Percentiles rank a stretch among this genome's conserved stretches.
Evolutionary conservation across 2,888 invertebrate genomes (phyloP).

Genomic region (Arge pagana): DNA sequence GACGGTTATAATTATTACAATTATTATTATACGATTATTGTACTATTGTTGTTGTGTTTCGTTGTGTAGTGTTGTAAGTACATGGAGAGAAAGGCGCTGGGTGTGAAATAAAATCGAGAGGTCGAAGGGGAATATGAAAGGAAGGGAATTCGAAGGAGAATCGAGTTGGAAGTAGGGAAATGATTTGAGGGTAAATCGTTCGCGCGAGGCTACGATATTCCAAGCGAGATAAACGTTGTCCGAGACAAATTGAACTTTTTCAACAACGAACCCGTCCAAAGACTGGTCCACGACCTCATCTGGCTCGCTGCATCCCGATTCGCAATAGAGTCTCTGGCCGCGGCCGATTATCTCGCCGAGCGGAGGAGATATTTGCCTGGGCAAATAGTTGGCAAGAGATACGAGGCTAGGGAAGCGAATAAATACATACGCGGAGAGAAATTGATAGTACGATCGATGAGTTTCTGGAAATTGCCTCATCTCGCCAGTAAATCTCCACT

Average conservation of each 20-base stretch:
- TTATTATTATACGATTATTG: background rate
- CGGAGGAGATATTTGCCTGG: constrained; percentile 8
- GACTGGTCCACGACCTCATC: constrained; percentile 14
- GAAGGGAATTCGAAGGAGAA: background rate
- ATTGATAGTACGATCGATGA: too few relatives aligned
- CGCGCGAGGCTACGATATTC: constrained; percentile 30
- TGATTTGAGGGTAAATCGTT: constrained; percentile 6
- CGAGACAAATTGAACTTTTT: constrained; percentile 27
- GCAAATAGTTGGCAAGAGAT: too few relatives aligned
- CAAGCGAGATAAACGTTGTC: too few relatives aligned
- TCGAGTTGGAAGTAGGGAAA: background rate
- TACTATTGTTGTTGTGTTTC: background rate
- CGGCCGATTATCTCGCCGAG: background rate
- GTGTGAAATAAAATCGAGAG: background rate
- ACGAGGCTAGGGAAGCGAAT: too few relatives aligned
- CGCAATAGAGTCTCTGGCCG: background rate
- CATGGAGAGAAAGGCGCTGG: background rate
- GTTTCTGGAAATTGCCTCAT: too few relatives aligned
- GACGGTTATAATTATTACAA: constrained; percentile 8
- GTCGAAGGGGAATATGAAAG: background rate
- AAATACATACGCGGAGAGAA: too few relatives aligned
- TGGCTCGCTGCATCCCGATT: background rate
- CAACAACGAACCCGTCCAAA: constrained; percentile 19
- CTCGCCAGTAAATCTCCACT: too few relatives aligned
- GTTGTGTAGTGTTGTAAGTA: constrained; percentile 21